phyloP scores from a whole-genome alignment of 2,888 invertebrate species.

The Agrilus cyanescens region DNA sequence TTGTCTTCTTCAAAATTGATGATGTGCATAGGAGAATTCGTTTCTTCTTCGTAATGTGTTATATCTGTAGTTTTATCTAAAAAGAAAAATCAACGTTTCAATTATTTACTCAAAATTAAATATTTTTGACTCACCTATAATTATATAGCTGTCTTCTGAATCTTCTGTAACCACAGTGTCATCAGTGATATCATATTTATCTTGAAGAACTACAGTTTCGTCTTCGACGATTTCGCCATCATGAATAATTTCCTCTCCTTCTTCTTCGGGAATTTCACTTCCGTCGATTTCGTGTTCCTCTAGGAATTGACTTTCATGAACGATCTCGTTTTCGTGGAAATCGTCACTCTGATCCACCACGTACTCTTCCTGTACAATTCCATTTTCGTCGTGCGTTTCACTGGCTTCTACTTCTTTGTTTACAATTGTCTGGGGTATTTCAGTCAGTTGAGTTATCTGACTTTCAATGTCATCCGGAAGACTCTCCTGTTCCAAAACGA shows the following conservation, averaged over 20 bases:
- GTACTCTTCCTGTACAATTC: not conserved
- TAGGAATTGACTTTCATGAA: no score
- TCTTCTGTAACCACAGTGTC: not conserved
- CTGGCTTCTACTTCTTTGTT: not conserved
- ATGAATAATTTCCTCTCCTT: constrained; percentile 3
- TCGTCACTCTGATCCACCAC: not conserved
- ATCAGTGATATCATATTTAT: not conserved
- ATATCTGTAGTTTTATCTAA: no score
- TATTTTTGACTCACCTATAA: constrained; percentile 5
- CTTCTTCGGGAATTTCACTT: constrained; percentile 4
- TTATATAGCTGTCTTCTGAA: not conserved
- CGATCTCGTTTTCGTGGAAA: not conserved
- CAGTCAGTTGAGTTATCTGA: constrained; percentile 17
- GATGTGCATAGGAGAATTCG: no score
- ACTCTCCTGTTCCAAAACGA: not conserved
- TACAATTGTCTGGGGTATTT: constrained; percentile 11
- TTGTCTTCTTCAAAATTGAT: no score
- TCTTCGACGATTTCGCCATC: not conserved
- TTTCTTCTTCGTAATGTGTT: no score
- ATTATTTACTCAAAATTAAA: not conserved
- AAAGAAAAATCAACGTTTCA: no score
- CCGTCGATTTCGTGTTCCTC: constrained; percentile 1
- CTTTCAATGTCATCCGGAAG: constrained; percentile 16
- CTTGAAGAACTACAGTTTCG: constrained; percentile 3
- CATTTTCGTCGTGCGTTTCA: not conserved